Percentiles rank a stretch among this genome's conserved stretches.
Evolutionary conservation across 1,140 invertebrate species (phyloP).

Genomic region (Pararge aegeria): DNA sequence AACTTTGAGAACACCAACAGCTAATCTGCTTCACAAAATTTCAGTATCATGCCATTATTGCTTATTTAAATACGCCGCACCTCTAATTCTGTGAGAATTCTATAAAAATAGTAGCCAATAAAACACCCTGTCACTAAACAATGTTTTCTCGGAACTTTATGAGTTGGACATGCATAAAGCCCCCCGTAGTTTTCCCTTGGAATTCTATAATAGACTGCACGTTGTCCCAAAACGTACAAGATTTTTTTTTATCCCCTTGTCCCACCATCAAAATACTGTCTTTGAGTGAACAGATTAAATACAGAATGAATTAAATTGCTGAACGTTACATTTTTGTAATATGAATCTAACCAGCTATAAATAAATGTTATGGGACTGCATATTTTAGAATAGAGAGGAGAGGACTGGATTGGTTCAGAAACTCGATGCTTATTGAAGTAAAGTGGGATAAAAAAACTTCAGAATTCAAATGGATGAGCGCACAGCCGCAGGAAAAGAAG

Average conservation of each 20-base stretch:
- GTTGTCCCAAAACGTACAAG: conserved; percentile 24
- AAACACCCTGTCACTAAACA: conserved; percentile 20
- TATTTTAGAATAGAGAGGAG: too few species aligned
- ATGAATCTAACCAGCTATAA: too few species aligned
- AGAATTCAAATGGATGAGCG: too few species aligned
- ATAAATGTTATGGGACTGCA: too few species aligned
- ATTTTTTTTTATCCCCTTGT: conserved; percentile 21
- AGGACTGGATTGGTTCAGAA: too few species aligned
- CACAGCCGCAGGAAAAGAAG: too few species aligned
- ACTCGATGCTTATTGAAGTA: too few species aligned
- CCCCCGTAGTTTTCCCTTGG: conserved; percentile 27
- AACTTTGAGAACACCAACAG: too few species aligned
- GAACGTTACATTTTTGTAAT: too few species aligned
- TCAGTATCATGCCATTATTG: not conserved
- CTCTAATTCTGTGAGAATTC: not conserved
- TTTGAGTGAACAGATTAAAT: not conserved
- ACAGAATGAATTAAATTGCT: not conserved
- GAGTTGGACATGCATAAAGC: conserved; percentile 17
- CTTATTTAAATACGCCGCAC: not conserved
- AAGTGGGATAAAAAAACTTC: too few species aligned
- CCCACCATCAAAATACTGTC: not conserved
- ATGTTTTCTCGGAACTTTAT: conserved; percentile 26
- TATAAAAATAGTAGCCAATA: conserved; percentile 17
- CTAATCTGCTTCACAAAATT: not conserved
- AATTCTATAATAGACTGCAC: conserved; percentile 31